Percentiles rank a stretch among this genome's conserved stretches.
Conservation (phyloP, 2,113 vertebrate genomes). For the Arothron firmamentum region DNA sequence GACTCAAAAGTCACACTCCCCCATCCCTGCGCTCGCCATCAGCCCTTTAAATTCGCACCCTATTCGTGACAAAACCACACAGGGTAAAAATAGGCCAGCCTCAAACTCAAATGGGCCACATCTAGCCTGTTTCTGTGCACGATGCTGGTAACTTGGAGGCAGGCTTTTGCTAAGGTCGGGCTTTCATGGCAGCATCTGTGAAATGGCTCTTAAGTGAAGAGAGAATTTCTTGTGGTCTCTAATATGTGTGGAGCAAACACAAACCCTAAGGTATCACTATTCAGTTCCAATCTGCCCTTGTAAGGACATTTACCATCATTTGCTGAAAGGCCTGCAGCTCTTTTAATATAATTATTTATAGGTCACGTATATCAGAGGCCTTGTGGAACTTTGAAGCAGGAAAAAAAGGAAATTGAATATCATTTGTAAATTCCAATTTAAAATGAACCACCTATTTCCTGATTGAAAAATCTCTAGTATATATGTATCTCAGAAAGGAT, state of each 20-base stretch:
- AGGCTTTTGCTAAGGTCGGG: slow-evolving; percentile 31
- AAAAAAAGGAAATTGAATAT: neutral
- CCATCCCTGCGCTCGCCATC: slow-evolving; percentile 8
- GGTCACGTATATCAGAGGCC: slow-evolving; percentile 6
- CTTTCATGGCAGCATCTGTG: slow-evolving; percentile 30
- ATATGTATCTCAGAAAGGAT: too few species aligned
- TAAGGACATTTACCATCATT: slow-evolving; percentile 8
- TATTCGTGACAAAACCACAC: slow-evolving; percentile 18
- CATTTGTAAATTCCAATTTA: too few species aligned
- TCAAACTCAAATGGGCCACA: slow-evolving; percentile 20
- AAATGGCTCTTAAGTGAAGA: slow-evolving; percentile 54
- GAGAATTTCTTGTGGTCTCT: slow-evolving; percentile 39
- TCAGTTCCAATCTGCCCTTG: slow-evolving; percentile 5
- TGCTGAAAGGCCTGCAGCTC: neutral
- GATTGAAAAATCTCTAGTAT: too few species aligned
- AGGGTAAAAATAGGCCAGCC: slow-evolving; percentile 44
- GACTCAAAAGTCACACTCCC: slow-evolving; percentile 20
- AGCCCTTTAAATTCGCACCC: slow-evolving; percentile 29
- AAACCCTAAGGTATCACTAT: slow-evolving; percentile 7
- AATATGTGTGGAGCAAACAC: slow-evolving; percentile 5
- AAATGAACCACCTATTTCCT: too few species aligned
- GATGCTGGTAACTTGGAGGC: slow-evolving; percentile 27
- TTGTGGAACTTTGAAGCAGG: slow-evolving; percentile 22
- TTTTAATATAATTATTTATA: slow-evolving; percentile 7
- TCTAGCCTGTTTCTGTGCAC: slow-evolving; percentile 17